These are phyloP conservation scores for Tetrapedia diversipes DNA, from an alignment of 2,888 invertebrate species.

Conservation along the genomic window DNA sequence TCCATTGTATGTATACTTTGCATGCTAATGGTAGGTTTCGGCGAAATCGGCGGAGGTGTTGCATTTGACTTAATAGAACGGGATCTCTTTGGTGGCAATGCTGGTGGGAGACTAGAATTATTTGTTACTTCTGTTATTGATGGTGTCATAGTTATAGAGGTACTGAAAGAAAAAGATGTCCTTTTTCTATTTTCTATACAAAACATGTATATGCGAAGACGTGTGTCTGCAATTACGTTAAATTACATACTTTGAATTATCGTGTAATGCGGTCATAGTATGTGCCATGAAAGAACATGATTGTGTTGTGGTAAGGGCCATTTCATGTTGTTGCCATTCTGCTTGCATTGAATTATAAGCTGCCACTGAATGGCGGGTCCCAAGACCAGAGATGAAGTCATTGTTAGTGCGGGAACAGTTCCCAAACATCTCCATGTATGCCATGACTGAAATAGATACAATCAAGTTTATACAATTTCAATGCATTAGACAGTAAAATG, in stretches of 20 bases:
- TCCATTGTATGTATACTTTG: slow-evolving; percentile 80
- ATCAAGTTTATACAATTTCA: slow-evolving; percentile 21
- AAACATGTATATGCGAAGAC: not conserved
- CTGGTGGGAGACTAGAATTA: slow-evolving; percentile 84
- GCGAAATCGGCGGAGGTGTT: slow-evolving; percentile 79
- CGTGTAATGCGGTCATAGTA: slow-evolving; percentile 79
- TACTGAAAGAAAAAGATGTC: slow-evolving; percentile 64
- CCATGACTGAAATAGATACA: slow-evolving; percentile 88
- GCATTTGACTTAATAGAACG: slow-evolving; percentile 80
- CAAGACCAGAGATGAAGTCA: slow-evolving; percentile 89
- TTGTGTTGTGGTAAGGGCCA: slow-evolving; percentile 85
- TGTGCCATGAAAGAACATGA: slow-evolving; percentile 84
- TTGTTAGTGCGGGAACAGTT: slow-evolving; percentile 92
- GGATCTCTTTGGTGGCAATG: slow-evolving; percentile 86
- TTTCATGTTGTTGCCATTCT: slow-evolving; percentile 84
- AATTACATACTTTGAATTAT: slow-evolving; percentile 76
- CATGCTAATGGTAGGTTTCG: slow-evolving; percentile 82
- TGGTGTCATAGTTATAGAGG: slow-evolving; percentile 77
- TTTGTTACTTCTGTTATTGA: slow-evolving; percentile 75
- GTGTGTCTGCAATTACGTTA: not conserved
- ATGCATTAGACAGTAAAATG: not conserved
- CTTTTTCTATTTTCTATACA: not conserved
- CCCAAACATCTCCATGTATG: slow-evolving; percentile 98
- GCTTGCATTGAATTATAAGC: slow-evolving; percentile 87
- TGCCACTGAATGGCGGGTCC: slow-evolving; percentile 91